Conservation (phyloP, 2,113 vertebrate species). For the Vanacampus margaritifer region DNA sequence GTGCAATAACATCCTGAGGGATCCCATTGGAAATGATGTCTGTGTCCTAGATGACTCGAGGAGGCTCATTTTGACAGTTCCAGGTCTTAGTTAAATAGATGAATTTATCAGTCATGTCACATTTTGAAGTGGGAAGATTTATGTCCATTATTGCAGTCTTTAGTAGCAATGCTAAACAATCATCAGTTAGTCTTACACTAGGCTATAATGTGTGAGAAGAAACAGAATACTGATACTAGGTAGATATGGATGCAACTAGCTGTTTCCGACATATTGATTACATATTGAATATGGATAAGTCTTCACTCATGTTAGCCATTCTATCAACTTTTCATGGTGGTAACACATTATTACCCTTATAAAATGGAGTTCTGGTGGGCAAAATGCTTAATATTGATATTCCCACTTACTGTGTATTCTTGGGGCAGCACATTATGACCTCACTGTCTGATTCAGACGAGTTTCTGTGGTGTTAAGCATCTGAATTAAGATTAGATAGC, state of each 20-base stretch:
- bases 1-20: slow-evolving; percentile 41
- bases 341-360: not conserved
- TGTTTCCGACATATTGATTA: not conserved
- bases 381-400: not conserved
- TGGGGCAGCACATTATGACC: too few relatives aligned
- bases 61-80: not conserved
- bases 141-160: not conserved
- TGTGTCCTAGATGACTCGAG: too few relatives aligned
- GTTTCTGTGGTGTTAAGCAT: too few relatives aligned
- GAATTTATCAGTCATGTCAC: not conserved
- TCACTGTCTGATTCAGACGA: not conserved
- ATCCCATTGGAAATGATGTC: not conserved
- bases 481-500: not conserved
- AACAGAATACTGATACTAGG: too few relatives aligned
- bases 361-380: not conserved
- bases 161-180: too few relatives aligned
- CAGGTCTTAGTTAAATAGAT: not conserved
- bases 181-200: too few relatives aligned
- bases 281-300: not conserved
- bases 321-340: not conserved
- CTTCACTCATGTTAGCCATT: not conserved
- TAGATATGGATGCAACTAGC: not conserved
- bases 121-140: not conserved
- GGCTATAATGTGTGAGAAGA: too few relatives aligned
- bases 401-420: not conserved